Conservation (phyloP, 2,113 vertebrate genomes). For the Solenodon paradoxus region DNA sequence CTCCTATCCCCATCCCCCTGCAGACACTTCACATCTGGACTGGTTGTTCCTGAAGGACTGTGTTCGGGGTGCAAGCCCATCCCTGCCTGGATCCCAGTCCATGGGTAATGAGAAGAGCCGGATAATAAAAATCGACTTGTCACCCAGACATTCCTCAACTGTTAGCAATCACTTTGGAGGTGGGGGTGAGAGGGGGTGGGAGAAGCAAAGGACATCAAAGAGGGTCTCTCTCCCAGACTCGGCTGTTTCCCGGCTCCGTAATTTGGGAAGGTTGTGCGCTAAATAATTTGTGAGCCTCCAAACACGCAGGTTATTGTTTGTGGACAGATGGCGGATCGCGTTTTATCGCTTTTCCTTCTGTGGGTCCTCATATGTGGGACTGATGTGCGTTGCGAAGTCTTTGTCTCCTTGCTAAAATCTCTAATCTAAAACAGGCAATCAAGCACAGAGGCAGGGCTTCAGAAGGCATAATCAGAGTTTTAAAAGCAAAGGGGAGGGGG, state of each 20-base stretch:
- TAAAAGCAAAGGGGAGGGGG: constrained; percentile 66
- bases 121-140: constrained; percentile 81
- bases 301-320: constrained; percentile 93
- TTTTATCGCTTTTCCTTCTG: constrained; percentile 97
- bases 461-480: constrained; percentile 85
- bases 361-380: constrained; percentile 87
- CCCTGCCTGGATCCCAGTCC: constrained; percentile 68
- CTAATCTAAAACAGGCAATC: constrained; percentile 88
- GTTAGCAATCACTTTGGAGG: constrained; percentile 79
- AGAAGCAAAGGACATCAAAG: constrained; percentile 80
- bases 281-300: constrained; percentile 91
- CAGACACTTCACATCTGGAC: not conserved
- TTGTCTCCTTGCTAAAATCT: constrained; percentile 88
- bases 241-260: constrained; percentile 81
- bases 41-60: not conserved
- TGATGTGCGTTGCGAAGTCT: constrained; percentile 85
- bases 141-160: constrained; percentile 81
- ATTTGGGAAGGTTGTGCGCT: constrained; percentile 88
- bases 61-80: not conserved
- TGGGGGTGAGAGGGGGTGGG: constrained; percentile 16
- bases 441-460: constrained; percentile 84
- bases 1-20: fast-evolving
- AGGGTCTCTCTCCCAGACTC: constrained; percentile 72
- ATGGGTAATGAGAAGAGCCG: constrained; percentile 63
- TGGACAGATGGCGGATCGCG: constrained; percentile 93